Base-by-base conservation (phyloP, 2,113 vertebrate genomes). In the Grammomys dolichurus region DNA sequence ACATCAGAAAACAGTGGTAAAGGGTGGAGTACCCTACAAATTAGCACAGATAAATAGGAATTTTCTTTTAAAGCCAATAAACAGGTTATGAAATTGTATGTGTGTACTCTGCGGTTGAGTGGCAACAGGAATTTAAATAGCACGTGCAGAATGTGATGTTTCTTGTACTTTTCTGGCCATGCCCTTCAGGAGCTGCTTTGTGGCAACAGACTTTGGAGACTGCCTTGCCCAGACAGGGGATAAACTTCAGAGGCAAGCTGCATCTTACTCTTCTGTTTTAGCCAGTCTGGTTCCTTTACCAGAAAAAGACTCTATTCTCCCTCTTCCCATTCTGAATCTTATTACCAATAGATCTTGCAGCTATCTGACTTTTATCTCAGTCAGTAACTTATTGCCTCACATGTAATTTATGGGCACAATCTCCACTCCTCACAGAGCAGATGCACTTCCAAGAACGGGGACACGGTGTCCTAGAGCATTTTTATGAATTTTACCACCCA, bases 101-200 rank as follows among this genome's bases (percentile, higher is more conserved):
- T 17, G 3, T 7, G 4, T 4, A 36, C 17, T 20, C 5, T 24
- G 12, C 28, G 46, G 16, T 40, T 11, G 43, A 43, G 56, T 0
- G 3, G 26, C 40, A 81, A 22, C 14, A 4, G 7, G 1, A 10
- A 28, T 46, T 14, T 9, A 17, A 5, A 33, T 11, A 31, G 10
- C 8, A 0, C 1, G 1, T 1, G 2, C 11, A 28, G 14, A 1
- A 13, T 24, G n/a, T 56, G 2, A 0, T 8, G 0, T n/a, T 10
- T 54, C 5, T 33, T 8, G 0, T 16, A 31, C 19, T 1, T 54
- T 24, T 31, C 22, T 6, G 1, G 0, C 4, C 11, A 0, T 2
- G 19, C 3, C 28, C 48, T 33, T 54, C 20, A 7, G 3, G 3
- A 12, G 4, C 13, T 9, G 2, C 13, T 31, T 5, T 24, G 4